A percentile compares a stretch with the other conserved stretches of the same genome.
phyloP scores from a whole-genome alignment of 2,113 vertebrate genomes.

The Scartelaos histophorus region DNA sequence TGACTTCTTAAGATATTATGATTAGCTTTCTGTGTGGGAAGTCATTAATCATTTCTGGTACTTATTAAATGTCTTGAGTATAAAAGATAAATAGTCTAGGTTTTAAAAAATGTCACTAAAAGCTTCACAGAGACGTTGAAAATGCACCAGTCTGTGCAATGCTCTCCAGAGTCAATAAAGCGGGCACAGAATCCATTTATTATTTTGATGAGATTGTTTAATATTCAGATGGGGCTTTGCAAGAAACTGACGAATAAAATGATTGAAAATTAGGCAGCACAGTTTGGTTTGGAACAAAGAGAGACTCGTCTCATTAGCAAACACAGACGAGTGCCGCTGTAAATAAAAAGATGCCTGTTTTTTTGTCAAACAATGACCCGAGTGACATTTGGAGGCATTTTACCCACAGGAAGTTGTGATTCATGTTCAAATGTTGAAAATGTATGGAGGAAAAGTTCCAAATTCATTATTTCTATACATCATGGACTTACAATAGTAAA shows the following conservation, averaged over 20 bases:
- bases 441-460: too few relatives aligned
- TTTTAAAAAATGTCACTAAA: not conserved
- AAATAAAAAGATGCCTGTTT: not conserved
- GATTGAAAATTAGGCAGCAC: conserved; percentile 9
- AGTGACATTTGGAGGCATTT: not conserved
- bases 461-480: too few relatives aligned
- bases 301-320: conserved; percentile 16
- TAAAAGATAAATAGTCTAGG: not conserved
- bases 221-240: conserved; percentile 22
- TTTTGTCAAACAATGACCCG: not conserved
- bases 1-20: conserved; percentile 8
- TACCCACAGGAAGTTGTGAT: not conserved
- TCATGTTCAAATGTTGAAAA: too few relatives aligned
- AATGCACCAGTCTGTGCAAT: not conserved
- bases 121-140: conserved; percentile 9
- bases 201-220: conserved; percentile 42
- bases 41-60: not conserved
- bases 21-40: conserved; percentile 3
- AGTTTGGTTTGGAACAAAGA: conserved; percentile 2
- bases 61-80: not conserved
- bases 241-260: conserved; percentile 20
- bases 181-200: conserved; percentile 22
- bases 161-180: conserved; percentile 24
- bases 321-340: not conserved
- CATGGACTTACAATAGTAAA: too few relatives aligned